These are phyloP conservation scores for Bellardia bayeri DNA, from an alignment of 2,888 invertebrate species.

Conservation along the genomic window DNA sequence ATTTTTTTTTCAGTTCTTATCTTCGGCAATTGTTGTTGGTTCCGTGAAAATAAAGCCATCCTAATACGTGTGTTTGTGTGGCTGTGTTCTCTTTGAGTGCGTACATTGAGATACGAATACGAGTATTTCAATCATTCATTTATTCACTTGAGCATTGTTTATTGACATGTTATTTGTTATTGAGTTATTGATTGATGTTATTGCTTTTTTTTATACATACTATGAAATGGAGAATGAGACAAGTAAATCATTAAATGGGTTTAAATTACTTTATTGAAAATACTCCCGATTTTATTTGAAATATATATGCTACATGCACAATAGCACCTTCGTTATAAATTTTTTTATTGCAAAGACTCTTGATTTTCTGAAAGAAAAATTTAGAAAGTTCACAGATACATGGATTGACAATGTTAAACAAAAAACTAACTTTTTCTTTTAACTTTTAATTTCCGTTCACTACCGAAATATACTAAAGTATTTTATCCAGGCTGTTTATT, in stretches of 20 bases:
- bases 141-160: conserved; percentile 35
- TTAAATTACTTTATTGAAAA: conserved; percentile 6
- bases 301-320: no score
- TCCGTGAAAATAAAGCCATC: no score
- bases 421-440: no score
- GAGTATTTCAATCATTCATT: conserved; percentile 24
- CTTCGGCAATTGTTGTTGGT: background rate
- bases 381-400: no score
- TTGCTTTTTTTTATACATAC: background rate
- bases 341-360: no score
- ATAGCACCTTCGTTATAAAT: no score
- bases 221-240: background rate
- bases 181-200: conserved; percentile 46
- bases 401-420: no score
- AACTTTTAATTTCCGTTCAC: no score
- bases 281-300: background rate
- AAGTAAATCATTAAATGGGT: background rate
- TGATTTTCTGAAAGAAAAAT: no score
- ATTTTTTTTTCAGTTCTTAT: no score
- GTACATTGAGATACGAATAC: conserved; percentile 23
- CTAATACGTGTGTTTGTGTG: background rate
- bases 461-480: no score
- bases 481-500: no score
- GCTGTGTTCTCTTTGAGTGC: background rate
- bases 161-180: conserved; percentile 39